Evolutionary conservation across 2,888 invertebrate genomes (phyloP).

Genomic region (Parapristionchus giblindavisi): DNA sequence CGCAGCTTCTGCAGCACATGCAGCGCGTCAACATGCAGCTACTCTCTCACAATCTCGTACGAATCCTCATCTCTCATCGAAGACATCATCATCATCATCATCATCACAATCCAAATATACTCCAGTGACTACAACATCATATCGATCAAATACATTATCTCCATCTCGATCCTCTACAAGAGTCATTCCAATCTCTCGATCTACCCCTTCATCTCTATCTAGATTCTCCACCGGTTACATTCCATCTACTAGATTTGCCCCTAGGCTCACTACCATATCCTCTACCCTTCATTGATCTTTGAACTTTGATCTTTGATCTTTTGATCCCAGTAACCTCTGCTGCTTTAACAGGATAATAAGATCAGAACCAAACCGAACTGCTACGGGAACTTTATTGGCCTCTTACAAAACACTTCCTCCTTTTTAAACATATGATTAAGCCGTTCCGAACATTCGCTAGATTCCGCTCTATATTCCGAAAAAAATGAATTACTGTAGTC

Average conservation of each 20-base stretch:
- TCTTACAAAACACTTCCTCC: too few species aligned
- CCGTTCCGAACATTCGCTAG: too few species aligned
- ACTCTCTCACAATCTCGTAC: not conserved
- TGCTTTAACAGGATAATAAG: too few species aligned
- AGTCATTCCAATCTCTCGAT: constrained; percentile 14
- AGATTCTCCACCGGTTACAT: constrained; percentile 1
- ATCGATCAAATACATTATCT: constrained; percentile 14
- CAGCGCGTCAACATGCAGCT: constrained; percentile 1
- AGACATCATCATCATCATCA: not conserved
- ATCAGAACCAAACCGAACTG: too few species aligned
- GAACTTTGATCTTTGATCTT: not conserved
- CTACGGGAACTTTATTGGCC: too few species aligned
- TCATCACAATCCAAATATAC: constrained; percentile 3
- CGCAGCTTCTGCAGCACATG: not conserved
- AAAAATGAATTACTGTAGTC: too few species aligned
- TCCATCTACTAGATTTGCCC: constrained; percentile 10
- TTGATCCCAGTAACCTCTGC: too few species aligned
- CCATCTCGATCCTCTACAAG: not conserved
- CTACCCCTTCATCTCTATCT: constrained; percentile 12
- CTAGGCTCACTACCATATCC: not conserved
- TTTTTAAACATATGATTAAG: too few species aligned
- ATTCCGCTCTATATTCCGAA: too few species aligned
- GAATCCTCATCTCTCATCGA: constrained; percentile 2
- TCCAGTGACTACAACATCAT: constrained; percentile 7
- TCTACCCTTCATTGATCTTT: constrained; percentile 7